Evolutionary conservation across 2,797 vertebrate species (phyloP).

Genomic region (Carapus acus): DNA sequence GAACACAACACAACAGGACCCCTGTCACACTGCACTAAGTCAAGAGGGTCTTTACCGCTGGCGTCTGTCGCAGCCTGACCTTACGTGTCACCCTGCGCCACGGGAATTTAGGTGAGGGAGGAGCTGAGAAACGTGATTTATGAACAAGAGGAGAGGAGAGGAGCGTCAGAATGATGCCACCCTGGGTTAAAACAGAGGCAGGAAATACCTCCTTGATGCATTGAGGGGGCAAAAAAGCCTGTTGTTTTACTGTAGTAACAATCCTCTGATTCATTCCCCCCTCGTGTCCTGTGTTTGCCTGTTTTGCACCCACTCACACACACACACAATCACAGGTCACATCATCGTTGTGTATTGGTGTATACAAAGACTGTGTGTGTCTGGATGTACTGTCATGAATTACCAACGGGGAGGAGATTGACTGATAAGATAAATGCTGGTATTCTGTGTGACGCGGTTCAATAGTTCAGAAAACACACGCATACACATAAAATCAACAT

Average conservation of each 20-base stretch:
- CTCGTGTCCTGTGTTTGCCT: constrained; percentile 11
- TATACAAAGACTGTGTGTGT: constrained; percentile 30
- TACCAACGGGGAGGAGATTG: constrained; percentile 31
- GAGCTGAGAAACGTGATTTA: constrained; percentile 33
- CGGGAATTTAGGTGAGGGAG: background rate
- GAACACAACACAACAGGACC: constrained; percentile 20
- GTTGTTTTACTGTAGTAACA: constrained; percentile 19
- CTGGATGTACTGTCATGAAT: constrained; percentile 37
- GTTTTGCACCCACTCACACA: constrained; percentile 1
- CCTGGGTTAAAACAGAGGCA: constrained; percentile 38
- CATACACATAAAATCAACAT: background rate
- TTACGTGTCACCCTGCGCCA: constrained; percentile 7
- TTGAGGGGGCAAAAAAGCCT: constrained; percentile 1
- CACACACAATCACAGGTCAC: constrained; percentile 5
- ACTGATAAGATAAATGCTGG: constrained; percentile 19
- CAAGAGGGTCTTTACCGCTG: constrained; percentile 14
- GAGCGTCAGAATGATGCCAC: background rate
- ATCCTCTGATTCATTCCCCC: constrained; percentile 29
- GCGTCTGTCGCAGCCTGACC: background rate
- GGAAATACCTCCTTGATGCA: constrained; percentile 48
- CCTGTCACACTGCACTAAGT: constrained; percentile 24
- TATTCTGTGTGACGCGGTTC: constrained; percentile 13
- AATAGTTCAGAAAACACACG: constrained; percentile 18
- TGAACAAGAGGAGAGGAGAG: constrained; percentile 24
- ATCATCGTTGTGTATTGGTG: constrained; percentile 5